phyloP scores from a whole-genome alignment of 2,797 vertebrate species.

The Catharus ustulatus region DNA sequence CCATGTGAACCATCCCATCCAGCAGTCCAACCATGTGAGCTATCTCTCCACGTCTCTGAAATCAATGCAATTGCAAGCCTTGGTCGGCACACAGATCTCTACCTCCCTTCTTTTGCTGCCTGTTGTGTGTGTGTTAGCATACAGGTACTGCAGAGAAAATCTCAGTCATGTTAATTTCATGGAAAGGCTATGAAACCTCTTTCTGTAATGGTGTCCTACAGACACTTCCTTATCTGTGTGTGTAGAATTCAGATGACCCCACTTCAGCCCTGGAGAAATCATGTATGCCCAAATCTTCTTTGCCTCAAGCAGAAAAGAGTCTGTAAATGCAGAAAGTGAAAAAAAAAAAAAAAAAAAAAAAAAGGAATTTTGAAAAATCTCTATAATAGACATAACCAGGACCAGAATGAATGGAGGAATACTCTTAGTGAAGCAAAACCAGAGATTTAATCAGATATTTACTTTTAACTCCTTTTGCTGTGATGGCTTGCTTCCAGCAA shows the following conservation, averaged over 20 bases:
- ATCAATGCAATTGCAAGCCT: neutral
- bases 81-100: neutral
- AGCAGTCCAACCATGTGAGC: neutral
- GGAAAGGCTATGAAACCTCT: neutral
- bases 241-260: neutral
- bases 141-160: neutral
- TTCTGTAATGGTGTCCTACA: neutral
- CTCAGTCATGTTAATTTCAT: neutral
- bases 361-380: neutral
- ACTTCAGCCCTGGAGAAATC: neutral
- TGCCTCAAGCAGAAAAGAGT: neutral
- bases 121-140: fast-evolving
- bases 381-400: neutral
- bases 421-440: neutral
- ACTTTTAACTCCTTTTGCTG: neutral
- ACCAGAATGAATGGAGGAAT: neutral
- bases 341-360: too few relatives aligned
- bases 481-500: neutral
- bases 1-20: too few relatives aligned
- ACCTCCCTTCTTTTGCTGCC: neutral
- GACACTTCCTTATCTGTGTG: neutral
- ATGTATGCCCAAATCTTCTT: neutral
- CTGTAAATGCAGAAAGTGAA: neutral
- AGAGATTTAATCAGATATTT: neutral
- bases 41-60: neutral